Percentiles rank a stretch among this genome's conserved stretches.
phyloP scores from a whole-genome alignment of 1,140 invertebrate species.

The Apocrypta bakeri region DNA sequence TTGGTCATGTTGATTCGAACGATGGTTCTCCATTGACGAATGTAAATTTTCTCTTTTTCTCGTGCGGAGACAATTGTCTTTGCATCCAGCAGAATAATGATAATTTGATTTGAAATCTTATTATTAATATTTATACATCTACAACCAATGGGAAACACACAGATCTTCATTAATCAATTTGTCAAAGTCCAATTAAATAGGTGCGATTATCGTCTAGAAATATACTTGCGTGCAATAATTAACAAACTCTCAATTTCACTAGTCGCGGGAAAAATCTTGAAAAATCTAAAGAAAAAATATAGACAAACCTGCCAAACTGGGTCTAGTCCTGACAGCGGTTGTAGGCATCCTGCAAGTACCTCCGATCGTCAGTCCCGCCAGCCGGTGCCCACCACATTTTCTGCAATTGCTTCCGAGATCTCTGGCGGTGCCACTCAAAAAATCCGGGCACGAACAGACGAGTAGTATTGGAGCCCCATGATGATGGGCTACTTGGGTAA shows the following conservation, averaged over 20 bases:
- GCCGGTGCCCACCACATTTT: conserved; percentile 85
- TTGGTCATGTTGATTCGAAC: background rate
- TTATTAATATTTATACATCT: no score
- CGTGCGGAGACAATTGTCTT: background rate
- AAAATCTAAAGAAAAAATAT: background rate
- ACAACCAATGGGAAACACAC: no score
- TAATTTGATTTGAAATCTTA: no score
- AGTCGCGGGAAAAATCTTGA: background rate
- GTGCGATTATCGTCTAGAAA: no score
- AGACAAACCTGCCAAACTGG: conserved; percentile 67
- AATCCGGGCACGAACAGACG: conserved; percentile 85
- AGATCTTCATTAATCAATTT: background rate
- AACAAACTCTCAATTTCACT: no score
- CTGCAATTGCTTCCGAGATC: conserved; percentile 83
- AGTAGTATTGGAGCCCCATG: conserved; percentile 78
- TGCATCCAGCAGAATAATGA: no score
- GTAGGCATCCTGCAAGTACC: conserved; percentile 76
- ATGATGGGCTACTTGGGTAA: conserved; percentile 10
- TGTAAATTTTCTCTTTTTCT: background rate
- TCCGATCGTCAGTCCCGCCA: conserved; percentile 77
- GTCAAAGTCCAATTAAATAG: background rate
- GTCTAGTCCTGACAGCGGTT: conserved; percentile 71
- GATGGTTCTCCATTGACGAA: background rate
- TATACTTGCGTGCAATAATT: no score
- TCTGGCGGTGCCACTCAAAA: conserved; percentile 83